Evolutionary conservation across 2,888 invertebrate species (phyloP).

Genomic region (Agapostemon virescens): DNA sequence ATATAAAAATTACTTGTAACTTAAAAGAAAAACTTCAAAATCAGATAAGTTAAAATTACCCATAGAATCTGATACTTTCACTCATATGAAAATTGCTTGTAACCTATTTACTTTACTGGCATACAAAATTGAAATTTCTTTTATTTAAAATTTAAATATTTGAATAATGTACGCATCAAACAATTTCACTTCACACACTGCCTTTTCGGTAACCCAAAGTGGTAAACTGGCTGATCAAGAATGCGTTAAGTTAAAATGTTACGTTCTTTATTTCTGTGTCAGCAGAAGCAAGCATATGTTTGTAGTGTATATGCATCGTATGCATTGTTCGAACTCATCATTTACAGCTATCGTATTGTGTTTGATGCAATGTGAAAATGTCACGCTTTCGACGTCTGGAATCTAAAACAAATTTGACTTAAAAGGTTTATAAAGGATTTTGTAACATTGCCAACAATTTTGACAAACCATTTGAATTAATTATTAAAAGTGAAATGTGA

Average conservation of each 20-base stretch:
- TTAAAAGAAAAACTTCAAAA: no score
- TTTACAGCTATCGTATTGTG: neutral
- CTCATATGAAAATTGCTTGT: neutral
- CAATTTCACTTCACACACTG: neutral
- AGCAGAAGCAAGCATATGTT: neutral
- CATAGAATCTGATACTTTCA: no score
- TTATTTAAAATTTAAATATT: neutral
- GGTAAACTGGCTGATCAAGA: neutral
- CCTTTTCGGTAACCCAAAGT: neutral
- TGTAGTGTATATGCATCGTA: neutral
- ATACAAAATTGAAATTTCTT: neutral
- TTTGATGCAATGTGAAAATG: neutral
- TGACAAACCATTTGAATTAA: neutral
- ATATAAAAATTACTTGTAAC: neutral
- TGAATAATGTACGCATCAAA: neutral
- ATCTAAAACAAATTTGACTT: no score
- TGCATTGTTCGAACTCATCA: neutral
- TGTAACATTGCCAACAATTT: no score
- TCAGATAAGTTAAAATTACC: no score
- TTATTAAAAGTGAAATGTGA: neutral
- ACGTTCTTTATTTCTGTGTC: neutral
- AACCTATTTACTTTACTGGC: neutral
- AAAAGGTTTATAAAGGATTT: no score
- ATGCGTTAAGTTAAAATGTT: neutral
- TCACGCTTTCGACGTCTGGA: neutral